phyloP scores from a whole-genome alignment of 2,888 invertebrate genomes.

The Lasioglossum leucozonium region DNA sequence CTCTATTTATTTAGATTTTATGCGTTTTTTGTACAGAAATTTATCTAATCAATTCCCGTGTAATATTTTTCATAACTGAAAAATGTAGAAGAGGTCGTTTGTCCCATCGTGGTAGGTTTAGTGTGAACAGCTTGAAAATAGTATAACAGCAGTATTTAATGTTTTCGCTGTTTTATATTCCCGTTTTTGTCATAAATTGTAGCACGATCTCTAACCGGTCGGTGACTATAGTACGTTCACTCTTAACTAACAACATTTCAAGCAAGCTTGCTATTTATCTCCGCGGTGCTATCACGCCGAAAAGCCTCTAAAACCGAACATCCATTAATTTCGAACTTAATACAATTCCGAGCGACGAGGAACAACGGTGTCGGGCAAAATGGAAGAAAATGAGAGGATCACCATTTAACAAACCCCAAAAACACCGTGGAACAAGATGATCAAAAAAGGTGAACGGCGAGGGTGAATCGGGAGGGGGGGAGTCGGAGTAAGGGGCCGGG shows the following conservation, averaged over 20 bases:
- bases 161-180: too few relatives aligned
- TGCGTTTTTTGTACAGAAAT: too few relatives aligned
- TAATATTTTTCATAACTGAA: too few relatives aligned
- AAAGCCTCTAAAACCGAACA: background rate
- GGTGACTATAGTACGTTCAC: too few relatives aligned
- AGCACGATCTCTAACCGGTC: background rate
- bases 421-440: background rate
- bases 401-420: slow-evolving; percentile 13
- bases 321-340: slow-evolving; percentile 1
- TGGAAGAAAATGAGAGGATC: background rate
- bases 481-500: background rate
- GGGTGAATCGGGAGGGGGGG: background rate
- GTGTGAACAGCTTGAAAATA: too few relatives aligned
- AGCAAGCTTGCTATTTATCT: background rate
- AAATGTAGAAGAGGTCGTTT: too few relatives aligned
- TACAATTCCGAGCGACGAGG: slow-evolving; percentile 1
- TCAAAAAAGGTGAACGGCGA: background rate
- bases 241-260: background rate
- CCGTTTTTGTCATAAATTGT: too few relatives aligned
- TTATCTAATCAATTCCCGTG: too few relatives aligned
- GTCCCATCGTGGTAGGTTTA: too few relatives aligned
- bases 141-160: too few relatives aligned
- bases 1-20: too few relatives aligned
- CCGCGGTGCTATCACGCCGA: background rate
- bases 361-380: slow-evolving; percentile 23